Evolutionary conservation across 2,113 vertebrate species (phyloP).

Genomic region (Ancistrus triradiatus): DNA sequence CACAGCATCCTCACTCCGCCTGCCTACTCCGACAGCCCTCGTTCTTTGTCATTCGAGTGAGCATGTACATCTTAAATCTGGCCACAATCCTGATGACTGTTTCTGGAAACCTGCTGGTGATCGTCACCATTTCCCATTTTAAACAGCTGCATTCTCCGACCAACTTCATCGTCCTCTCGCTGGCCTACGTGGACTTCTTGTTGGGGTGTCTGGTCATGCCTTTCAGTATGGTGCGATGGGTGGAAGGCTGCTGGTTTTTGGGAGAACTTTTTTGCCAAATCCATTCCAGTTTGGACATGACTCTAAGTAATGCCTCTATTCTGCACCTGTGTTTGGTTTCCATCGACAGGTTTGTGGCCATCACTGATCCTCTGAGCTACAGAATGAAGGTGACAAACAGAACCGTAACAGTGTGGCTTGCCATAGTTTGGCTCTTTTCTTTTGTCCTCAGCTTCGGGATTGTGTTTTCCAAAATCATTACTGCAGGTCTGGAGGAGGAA

Average conservation of each 20-base stretch:
- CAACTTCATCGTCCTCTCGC: slow-evolving; percentile 44
- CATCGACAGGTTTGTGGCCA: slow-evolving; percentile 45
- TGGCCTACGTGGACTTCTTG: slow-evolving; percentile 47
- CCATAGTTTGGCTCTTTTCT: slow-evolving; percentile 40
- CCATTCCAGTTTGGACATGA: slow-evolving; percentile 41
- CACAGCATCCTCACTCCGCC: slow-evolving; percentile 23
- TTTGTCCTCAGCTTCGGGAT: slow-evolving; percentile 31
- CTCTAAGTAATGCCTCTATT: slow-evolving; percentile 40
- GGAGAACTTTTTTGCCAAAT: slow-evolving; percentile 40
- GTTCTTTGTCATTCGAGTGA: neutral
- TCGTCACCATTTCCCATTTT: slow-evolving; percentile 54
- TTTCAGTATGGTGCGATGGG: slow-evolving; percentile 53
- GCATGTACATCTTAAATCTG: slow-evolving; percentile 51
- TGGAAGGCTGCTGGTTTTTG: slow-evolving; percentile 50
- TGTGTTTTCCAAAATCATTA: slow-evolving; percentile 36
- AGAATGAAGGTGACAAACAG: slow-evolving; percentile 29
- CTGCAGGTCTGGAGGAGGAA: slow-evolving; percentile 25
- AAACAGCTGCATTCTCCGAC: slow-evolving; percentile 53
- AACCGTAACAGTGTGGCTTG: slow-evolving; percentile 25
- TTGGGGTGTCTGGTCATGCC: slow-evolving; percentile 70
- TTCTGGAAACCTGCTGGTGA: slow-evolving; percentile 52
- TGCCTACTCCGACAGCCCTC: neutral
- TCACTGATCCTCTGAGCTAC: slow-evolving; percentile 43
- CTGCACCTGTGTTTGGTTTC: slow-evolving; percentile 42
- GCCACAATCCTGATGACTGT: slow-evolving; percentile 58